phyloP scores from a whole-genome alignment of 2,113 vertebrate genomes.

The Salvelinus alpinus region DNA sequence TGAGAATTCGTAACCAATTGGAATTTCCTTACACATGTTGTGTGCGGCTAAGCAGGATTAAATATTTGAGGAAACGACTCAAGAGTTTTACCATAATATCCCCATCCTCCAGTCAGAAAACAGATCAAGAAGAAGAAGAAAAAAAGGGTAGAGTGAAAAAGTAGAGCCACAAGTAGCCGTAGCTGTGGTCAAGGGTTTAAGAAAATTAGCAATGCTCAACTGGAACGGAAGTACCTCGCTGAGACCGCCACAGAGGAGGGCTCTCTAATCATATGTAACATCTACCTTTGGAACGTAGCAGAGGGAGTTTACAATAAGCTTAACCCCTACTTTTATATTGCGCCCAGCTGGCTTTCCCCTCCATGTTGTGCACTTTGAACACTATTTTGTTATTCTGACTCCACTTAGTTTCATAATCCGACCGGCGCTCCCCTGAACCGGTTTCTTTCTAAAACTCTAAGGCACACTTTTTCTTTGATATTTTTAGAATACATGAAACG shows the following conservation, averaged over 20 bases:
- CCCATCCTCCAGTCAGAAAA: constrained; percentile 35
- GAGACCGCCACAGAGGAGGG: constrained; percentile 73
- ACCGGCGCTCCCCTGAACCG: constrained; percentile 40
- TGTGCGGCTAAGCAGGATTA: constrained; percentile 62
- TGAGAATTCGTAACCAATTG: constrained; percentile 3
- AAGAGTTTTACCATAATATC: constrained; percentile 72
- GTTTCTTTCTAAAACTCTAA: constrained; percentile 45
- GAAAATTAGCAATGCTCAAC: constrained; percentile 81
- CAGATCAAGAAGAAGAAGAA: constrained; percentile 65
- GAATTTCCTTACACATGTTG: neutral
- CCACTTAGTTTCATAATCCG: constrained; percentile 76
- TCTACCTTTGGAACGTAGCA: constrained; percentile 77
- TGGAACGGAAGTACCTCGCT: constrained; percentile 79
- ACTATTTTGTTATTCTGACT: constrained; percentile 79
- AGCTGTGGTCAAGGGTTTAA: constrained; percentile 69
- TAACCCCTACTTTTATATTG: constrained; percentile 83
- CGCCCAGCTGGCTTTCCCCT: constrained; percentile 80
- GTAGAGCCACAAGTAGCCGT: constrained; percentile 58
- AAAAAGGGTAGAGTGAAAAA: constrained; percentile 58
- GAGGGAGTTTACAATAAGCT: constrained; percentile 83
- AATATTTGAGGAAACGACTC: constrained; percentile 62
- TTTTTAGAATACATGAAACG: constrained; percentile 40
- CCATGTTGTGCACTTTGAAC: constrained; percentile 81
- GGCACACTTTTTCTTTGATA: constrained; percentile 55
- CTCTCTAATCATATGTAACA: constrained; percentile 77